phyloP scores from a whole-genome alignment of 2,888 invertebrate species.

The Holacanthella duospinosa region DNA sequence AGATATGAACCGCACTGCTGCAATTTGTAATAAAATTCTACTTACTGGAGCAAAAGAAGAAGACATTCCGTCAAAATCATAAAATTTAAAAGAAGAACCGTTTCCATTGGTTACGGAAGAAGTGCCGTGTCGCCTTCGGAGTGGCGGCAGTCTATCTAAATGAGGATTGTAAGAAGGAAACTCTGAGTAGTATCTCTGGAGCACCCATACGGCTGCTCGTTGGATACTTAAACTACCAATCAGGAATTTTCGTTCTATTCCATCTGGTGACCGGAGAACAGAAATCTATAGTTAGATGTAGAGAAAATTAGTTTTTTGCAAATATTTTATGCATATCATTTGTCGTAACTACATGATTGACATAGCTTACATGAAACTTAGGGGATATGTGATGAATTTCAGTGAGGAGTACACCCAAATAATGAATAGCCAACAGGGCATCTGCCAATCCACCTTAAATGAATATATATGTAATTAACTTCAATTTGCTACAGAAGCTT shows the following conservation, averaged over 20 bases:
- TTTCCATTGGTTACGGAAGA: constrained; percentile 15
- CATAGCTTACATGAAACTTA: constrained; percentile 60
- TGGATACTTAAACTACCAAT: constrained; percentile 88
- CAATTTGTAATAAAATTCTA: not conserved
- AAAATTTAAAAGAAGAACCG: constrained; percentile 67
- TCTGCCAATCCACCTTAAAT: constrained; percentile 69
- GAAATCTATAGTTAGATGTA: constrained; percentile 35
- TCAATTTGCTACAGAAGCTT: no score
- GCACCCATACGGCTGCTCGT: constrained; percentile 83
- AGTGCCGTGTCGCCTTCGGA: constrained; percentile 32
- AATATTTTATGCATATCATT: not conserved
- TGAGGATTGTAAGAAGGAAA: constrained; percentile 96
- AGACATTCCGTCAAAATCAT: constrained; percentile 73
- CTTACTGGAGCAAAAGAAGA: constrained; percentile 24
- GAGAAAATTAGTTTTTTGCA: not conserved
- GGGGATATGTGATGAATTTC: constrained; percentile 88
- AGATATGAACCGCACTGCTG: no score
- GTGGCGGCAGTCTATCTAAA: constrained; percentile 67
- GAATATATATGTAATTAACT: not conserved
- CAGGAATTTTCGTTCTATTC: constrained; percentile 76
- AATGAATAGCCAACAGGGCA: constrained; percentile 87
- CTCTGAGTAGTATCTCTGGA: constrained; percentile 90
- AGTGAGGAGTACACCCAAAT: constrained; percentile 81
- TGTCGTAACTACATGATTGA: not conserved
- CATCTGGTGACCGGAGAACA: constrained; percentile 89